Base-by-base conservation (phyloP, 1,140 invertebrate species). In the Metopolophium dirhodum region DNA sequence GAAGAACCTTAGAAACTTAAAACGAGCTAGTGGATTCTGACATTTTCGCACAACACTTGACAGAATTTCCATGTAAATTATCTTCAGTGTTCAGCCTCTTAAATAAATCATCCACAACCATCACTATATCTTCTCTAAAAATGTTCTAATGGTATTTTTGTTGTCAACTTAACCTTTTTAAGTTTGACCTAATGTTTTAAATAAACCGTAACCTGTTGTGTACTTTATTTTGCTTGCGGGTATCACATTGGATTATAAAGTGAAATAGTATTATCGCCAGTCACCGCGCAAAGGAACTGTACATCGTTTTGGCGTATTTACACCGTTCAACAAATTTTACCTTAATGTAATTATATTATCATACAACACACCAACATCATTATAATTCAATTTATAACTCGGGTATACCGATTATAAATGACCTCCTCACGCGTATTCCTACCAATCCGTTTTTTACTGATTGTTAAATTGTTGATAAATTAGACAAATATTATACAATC, bases 1-100 rank as follows among this genome's bases (percentile, higher is more conserved):
- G 87, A 89, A 89, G 87, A 89, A 89, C 30, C 87, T 23, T 54
- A 89, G 47, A 89, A 89, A 54, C 87, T 54, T 89, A 89, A 89
- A 54, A 89, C 87, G 49, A 89, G 87, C n/a, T 22, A 89, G 87
- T 37, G 2, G 87, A 89, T 89, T 54, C 87, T 89, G 49, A 89
- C 87, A 54, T 89, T 54, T 89, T 54, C 87, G 22, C 41, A 54
- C 87, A 54, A 54, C 49, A 54, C 87, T 89, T 89, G 87, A 89
- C 87, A 89, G 87, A 89, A 54, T 54, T 89, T 89, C 49, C 49
- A 54, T 89, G 87, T 89, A 89, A 89, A 89, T 89, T 89, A 54
- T 89, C 49, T 51, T 49, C 20, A 20, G 37, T 20, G 47, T 35
- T 54, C 20, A 22, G n/a, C 49, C 87, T 35, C 87, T 89, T 89